Evolutionary conservation across 2,113 vertebrate genomes (phyloP).

Genomic region (Daubentonia madagascariensis): DNA sequence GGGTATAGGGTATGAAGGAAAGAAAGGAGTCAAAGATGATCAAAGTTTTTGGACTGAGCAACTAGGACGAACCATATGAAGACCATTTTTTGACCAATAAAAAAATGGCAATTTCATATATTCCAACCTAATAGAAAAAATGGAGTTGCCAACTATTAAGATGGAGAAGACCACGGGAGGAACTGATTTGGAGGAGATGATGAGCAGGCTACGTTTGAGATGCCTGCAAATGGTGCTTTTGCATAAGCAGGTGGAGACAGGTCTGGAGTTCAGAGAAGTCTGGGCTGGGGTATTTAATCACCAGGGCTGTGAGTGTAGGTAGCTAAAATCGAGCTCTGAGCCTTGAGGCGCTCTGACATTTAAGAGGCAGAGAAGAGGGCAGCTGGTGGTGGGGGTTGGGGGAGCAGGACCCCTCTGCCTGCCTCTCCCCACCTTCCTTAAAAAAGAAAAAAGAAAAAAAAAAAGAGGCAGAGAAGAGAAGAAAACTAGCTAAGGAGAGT

Average conservation of each 20-base stretch:
- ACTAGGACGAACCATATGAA: neutral
- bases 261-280: neutral
- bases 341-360: neutral
- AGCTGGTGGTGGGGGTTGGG: no score
- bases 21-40: neutral
- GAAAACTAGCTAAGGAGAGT: neutral
- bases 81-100: neutral
- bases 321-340: neutral
- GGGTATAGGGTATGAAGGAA: neutral
- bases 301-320: neutral
- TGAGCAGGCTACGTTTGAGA: neutral
- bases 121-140: neutral
- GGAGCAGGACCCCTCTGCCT: no score
- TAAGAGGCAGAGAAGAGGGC: neutral
- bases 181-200: neutral
- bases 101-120: neutral
- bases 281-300: neutral
- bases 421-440: no score
- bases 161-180: neutral
- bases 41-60: neutral
- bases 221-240: neutral
- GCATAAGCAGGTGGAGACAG: neutral
- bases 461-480: neutral
- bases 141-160: neutral
- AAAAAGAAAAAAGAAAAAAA: no score